These are phyloP conservation scores for Paracanthobrama guichenoti DNA, from an alignment of 2,113 vertebrate species.

Conservation along the genomic window DNA sequence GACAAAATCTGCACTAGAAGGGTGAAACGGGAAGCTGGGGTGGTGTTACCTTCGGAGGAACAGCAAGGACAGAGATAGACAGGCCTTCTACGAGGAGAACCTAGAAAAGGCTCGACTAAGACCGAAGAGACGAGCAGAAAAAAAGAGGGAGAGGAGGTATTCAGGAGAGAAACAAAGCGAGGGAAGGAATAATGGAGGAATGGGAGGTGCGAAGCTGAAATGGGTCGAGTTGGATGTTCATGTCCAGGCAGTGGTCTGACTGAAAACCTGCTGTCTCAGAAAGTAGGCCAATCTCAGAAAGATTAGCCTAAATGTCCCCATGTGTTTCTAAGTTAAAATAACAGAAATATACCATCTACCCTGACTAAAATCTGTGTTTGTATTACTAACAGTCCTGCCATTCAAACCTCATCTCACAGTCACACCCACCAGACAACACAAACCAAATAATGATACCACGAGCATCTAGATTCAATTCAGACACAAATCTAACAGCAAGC, in stretches of 20 bases:
- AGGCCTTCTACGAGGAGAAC: slow-evolving; percentile 57
- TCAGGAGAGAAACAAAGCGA: neutral
- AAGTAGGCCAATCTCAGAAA: neutral
- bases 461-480: neutral
- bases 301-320: neutral
- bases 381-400: neutral
- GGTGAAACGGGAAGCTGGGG: neutral
- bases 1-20: slow-evolving; percentile 67
- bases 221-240: slow-evolving; percentile 7
- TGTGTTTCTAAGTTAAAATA: neutral
- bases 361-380: neutral
- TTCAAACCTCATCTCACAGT: neutral
- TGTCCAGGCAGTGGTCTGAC: neutral
- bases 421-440: neutral
- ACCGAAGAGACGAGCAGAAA: slow-evolving; percentile 22
- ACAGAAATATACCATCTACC: neutral
- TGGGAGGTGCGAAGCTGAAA: slow-evolving; percentile 4
- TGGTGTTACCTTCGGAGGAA: slow-evolving; percentile 56
- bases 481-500: neutral
- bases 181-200: neutral
- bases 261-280: neutral
- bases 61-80: slow-evolving; percentile 58
- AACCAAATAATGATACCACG: neutral
- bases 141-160: slow-evolving; percentile 16
- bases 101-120: slow-evolving; percentile 51